Conservation (phyloP, 2,797 vertebrate genomes). For the Anabas testudineus region DNA sequence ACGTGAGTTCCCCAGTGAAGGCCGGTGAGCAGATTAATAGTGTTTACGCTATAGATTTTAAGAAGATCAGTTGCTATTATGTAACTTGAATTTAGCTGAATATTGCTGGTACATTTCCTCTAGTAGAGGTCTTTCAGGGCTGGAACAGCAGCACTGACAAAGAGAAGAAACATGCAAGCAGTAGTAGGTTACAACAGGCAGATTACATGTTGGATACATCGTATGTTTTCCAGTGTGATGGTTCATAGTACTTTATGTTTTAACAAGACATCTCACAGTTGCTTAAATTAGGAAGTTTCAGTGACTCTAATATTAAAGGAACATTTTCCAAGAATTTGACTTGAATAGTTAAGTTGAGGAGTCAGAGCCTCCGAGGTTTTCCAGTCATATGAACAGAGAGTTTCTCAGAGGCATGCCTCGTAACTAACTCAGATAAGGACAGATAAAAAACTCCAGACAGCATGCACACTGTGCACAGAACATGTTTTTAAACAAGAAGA, state of each 20-base stretch:
- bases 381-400: conserved; percentile 3
- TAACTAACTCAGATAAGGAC: neutral
- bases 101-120: neutral
- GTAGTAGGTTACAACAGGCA: conserved; percentile 14
- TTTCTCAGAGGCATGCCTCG: neutral
- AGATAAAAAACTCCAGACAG: conserved; percentile 1
- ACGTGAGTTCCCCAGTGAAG: conserved; percentile 55
- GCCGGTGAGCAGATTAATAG: conserved; percentile 64
- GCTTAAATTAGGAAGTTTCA: conserved; percentile 35
- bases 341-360: conserved; percentile 36
- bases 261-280: conserved; percentile 3
- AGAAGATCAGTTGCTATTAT: conserved; percentile 72
- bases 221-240: conserved; percentile 30
- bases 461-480: neutral
- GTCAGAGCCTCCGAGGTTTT: conserved; percentile 44
- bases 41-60: conserved; percentile 69
- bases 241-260: conserved; percentile 9
- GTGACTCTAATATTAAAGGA: conserved; percentile 34
- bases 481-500: neutral
- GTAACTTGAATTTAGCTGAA: conserved; percentile 59
- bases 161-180: conserved; percentile 9
- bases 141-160: conserved; percentile 8
- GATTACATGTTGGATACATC: conserved; percentile 19
- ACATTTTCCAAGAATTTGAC: conserved; percentile 16
- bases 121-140: neutral